Evolutionary conservation across 2,113 vertebrate genomes (phyloP), one percentile per base, ranked within the genome.

Genomic region (Micromys minutus): DNA sequence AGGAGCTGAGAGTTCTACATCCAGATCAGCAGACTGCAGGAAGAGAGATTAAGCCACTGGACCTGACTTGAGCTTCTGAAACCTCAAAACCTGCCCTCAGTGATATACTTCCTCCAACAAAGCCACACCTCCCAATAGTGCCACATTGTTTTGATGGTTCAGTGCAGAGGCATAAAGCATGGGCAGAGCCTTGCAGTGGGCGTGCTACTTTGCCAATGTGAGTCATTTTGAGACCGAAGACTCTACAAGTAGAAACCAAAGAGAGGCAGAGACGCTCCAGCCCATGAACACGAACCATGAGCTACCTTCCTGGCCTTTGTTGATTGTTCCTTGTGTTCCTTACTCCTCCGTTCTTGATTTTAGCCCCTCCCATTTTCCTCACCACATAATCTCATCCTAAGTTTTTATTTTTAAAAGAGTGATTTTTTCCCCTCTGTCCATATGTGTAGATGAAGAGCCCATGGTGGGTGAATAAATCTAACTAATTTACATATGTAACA

Each of bases 311-410:
- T 92, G 86, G 31, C 93, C 72, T 75, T 79, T 86, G 90, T 47
- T 55, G 21, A 7, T 67, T 71, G 69, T 13, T 91, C 57, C 87
- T 67, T 85, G 50, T 1, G 9, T 36, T 79, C 55, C 17, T 85
- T 34, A 85, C 47, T 94, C 95, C 80, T 80, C 61, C 89, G 7
- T 83, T 69, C 29, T 16, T 94, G 12, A 22, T 67, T 63, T 88
- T 34, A 57, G 50, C 5, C 22, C 29, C 74, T 75, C 31, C 29
- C 17, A 34, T 79, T 79, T 93, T 22, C 13, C 47, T 85, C 8
- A 69, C 26, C 21, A 21, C 50, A n/a, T 13, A 93, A 39, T 52
- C 24, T 12, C 26, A 55, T 65, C 52, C 79, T 13, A 65, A 29
- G 5, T 76, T 74, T 55, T 83, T 55, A 87, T 67, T 87, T 87